Percentiles rank a stretch among this genome's conserved stretches.
Conservation (phyloP, 2,888 invertebrate genomes). For the Brachylomia viminalis region DNA sequence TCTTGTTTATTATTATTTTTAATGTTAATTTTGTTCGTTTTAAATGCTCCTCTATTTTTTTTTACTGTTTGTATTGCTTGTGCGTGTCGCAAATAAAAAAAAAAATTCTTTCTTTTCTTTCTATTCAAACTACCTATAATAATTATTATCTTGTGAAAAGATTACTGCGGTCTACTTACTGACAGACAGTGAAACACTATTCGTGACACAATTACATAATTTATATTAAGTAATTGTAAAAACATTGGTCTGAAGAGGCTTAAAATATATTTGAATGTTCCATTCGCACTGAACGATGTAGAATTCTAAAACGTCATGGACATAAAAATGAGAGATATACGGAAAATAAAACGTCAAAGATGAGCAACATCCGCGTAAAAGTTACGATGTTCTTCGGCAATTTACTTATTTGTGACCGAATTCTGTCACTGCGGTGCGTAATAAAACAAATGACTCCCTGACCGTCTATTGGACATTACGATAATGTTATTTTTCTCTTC, state of each 20-base stretch:
- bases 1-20: too few relatives aligned
- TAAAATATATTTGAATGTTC: constrained; percentile 28
- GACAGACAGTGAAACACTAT: not conserved
- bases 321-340: constrained; percentile 30
- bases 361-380: constrained; percentile 35
- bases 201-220: not conserved
- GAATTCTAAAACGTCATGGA: constrained; percentile 21
- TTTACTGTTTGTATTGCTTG: too few relatives aligned
- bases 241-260: not conserved
- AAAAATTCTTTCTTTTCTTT: too few relatives aligned
- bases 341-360: constrained; percentile 37
- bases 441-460: constrained; percentile 65
- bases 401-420: constrained; percentile 47
- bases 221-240: not conserved
- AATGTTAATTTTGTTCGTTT: too few relatives aligned
- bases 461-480: constrained; percentile 32
- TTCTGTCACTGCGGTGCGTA: constrained; percentile 44
- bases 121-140: too few relatives aligned
- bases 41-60: too few relatives aligned
- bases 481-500: constrained; percentile 33
- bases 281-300: constrained; percentile 2
- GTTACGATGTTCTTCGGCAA: constrained; percentile 38
- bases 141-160: not conserved
- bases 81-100: too few relatives aligned
- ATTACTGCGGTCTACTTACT: not conserved